A percentile compares a stretch with the other conserved stretches of the same genome.
These are phyloP conservation scores for Epistrophe grossulariae DNA, from an alignment of 2,888 invertebrate genomes.

Conservation along the genomic window DNA sequence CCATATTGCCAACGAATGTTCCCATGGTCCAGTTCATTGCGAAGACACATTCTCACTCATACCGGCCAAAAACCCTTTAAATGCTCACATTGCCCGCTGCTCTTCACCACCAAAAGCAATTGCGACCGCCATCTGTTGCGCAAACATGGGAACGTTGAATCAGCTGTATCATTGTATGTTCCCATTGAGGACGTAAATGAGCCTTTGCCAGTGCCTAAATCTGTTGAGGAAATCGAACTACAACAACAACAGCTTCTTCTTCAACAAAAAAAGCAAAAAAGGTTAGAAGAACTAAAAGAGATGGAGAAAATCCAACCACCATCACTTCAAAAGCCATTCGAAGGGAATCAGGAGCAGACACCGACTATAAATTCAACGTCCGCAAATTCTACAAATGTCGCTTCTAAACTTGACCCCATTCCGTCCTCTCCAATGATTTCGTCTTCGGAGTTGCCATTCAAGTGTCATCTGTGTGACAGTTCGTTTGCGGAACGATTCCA, in stretches of 20 bases:
- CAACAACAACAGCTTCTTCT: conserved; percentile 80
- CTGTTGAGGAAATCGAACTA: conserved; percentile 82
- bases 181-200: conserved; percentile 84
- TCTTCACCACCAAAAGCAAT: conserved; percentile 98
- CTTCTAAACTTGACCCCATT: conserved; percentile 48
- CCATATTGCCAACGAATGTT: conserved; percentile 97
- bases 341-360: conserved; percentile 64
- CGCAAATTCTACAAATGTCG: background rate
- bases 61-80: conserved; percentile 98
- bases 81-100: conserved; percentile 95
- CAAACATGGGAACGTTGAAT: conserved; percentile 89
- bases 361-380: conserved; percentile 21
- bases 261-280: conserved; percentile 79
- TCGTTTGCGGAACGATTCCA: conserved; percentile 92
- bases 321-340: conserved; percentile 80
- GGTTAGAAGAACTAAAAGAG: conserved; percentile 76
- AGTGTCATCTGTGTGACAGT: conserved; percentile 96
- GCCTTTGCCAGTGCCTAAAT: conserved; percentile 82
- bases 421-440: conserved; percentile 75
- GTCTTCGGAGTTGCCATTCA: conserved; percentile 91
- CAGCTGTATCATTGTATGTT: conserved; percentile 84
- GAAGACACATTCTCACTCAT: conserved; percentile 96
- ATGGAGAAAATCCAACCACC: conserved; percentile 75
- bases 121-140: conserved; percentile 96
- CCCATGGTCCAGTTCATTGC: conserved; percentile 97